These are phyloP conservation scores for Laothoe populi DNA, from an alignment of 2,888 invertebrate genomes.

Conservation along the genomic window DNA sequence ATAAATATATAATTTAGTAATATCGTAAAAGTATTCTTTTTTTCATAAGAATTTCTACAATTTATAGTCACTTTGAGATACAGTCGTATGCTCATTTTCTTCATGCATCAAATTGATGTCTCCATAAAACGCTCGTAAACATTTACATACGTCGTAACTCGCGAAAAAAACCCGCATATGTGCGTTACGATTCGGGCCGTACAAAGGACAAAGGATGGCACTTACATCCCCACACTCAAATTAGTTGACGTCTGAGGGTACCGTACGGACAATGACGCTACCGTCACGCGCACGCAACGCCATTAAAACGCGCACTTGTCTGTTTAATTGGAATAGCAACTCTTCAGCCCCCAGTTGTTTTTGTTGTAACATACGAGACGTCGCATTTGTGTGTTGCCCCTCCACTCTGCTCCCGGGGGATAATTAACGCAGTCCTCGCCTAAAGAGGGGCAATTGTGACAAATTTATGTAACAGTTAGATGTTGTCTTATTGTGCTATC, in stretches of 20 bases:
- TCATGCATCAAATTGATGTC: slow-evolving; percentile 7
- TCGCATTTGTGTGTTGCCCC: neutral
- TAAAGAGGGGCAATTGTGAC: slow-evolving; percentile 28
- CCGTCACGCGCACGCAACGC: slow-evolving; percentile 4
- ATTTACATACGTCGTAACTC: slow-evolving; percentile 9
- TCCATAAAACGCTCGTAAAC: slow-evolving; percentile 18
- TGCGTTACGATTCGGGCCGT: neutral
- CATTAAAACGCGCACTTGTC: slow-evolving; percentile 25
- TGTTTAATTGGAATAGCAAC: slow-evolving; percentile 37
- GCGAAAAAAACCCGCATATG: slow-evolving; percentile 15
- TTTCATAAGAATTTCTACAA: neutral
- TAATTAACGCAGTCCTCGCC: slow-evolving; percentile 34
- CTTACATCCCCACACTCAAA: slow-evolving; percentile 45
- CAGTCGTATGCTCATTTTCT: slow-evolving; percentile 3
- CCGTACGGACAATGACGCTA: slow-evolving; percentile 37
- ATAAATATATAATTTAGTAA: neutral
- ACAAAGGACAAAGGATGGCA: slow-evolving; percentile 26
- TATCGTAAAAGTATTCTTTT: neutral
- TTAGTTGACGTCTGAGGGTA: slow-evolving; percentile 49
- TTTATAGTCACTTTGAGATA: neutral
- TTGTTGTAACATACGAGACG: slow-evolving; percentile 28
- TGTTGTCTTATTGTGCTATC: slow-evolving; percentile 11
- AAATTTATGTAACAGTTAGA: slow-evolving; percentile 13
- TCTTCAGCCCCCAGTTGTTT: slow-evolving; percentile 28
- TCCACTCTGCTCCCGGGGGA: slow-evolving; percentile 31